Conservation (phyloP, 1,140 invertebrate genomes). For the Heliconius hermathena region DNA sequence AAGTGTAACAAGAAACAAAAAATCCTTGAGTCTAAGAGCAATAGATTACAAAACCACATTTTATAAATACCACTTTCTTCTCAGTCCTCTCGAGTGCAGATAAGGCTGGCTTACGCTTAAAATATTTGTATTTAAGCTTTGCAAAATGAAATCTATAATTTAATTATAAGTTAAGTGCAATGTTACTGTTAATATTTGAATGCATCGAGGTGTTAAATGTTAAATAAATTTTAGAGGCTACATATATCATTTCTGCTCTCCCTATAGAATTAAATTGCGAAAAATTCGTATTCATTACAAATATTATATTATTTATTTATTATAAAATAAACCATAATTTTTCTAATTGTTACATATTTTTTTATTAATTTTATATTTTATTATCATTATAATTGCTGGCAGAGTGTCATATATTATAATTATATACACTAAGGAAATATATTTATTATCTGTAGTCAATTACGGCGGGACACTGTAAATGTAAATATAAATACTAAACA, state of each 20-base stretch:
- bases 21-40: neutral
- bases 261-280: too few species aligned
- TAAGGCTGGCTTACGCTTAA: neutral
- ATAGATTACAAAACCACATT: neutral
- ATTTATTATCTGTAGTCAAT: neutral
- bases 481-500: neutral
- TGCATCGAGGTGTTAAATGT: too few species aligned
- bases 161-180: too few species aligned
- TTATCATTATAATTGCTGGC: neutral
- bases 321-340: too few species aligned
- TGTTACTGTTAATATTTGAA: too few species aligned
- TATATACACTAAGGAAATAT: neutral
- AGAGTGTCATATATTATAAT: neutral
- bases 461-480: neutral
- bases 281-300: too few species aligned
- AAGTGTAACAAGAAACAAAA: conserved; percentile 15
- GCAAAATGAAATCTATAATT: too few species aligned
- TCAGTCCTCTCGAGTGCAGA: neutral
- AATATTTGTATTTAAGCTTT: too few species aligned
- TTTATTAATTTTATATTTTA: neutral
- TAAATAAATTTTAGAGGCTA: too few species aligned
- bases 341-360: too few species aligned
- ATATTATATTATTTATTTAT: too few species aligned
- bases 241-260: too few species aligned
- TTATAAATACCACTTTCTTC: conserved; percentile 1